Evolutionary conservation across 2,888 invertebrate genomes (phyloP), one percentile per base, ranked within the genome.

Genomic region (Ochropleura leucogaster): DNA sequence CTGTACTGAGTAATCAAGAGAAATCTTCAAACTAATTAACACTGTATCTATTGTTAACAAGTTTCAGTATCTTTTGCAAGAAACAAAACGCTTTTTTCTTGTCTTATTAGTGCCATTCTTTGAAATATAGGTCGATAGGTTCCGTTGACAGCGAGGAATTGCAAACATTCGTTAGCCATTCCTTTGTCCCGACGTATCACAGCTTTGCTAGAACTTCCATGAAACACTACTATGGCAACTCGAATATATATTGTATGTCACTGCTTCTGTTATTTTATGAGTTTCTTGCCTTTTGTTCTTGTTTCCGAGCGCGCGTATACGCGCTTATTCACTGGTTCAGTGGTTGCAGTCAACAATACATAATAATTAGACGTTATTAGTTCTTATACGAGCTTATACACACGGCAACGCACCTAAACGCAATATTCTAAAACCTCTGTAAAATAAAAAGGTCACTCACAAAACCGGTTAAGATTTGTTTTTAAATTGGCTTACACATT

Each of bases 101-200:
- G 76, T 53, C 62, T 69, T 77, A 68, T 79, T 80, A 77, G 64
- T 70, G 49, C 44, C 74, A 74, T 87, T 79, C 87, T 79, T 68
- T 79, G 70, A 73, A 83, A 86, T 77, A 79, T 87, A 84, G 85
- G 86, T 85, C 86, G 82, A 87, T 87, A 88, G 86, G 80, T 89
- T 74, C 80, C 83, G 86, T 85, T 86, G 88, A 85, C 89, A 88
- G 81, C 85, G 77, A 77, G 79, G 86, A 87, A 88, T 87, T 80
- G 90, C 89, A 92, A 92, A 91, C 90, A 92, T 90, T 93, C 89
- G 91, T 92, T 92, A 91, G 89, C 83, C 87, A 89, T 90, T 88
- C 89, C 91, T 90, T 92, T 92, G 92, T 92, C 81, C 86, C 77
- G 80, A 85, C 60, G 77, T 82, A 75, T 81, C 79, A 79, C 69